phyloP scores from a whole-genome alignment of 2,113 vertebrate species.

The Pao palembangensis region DNA sequence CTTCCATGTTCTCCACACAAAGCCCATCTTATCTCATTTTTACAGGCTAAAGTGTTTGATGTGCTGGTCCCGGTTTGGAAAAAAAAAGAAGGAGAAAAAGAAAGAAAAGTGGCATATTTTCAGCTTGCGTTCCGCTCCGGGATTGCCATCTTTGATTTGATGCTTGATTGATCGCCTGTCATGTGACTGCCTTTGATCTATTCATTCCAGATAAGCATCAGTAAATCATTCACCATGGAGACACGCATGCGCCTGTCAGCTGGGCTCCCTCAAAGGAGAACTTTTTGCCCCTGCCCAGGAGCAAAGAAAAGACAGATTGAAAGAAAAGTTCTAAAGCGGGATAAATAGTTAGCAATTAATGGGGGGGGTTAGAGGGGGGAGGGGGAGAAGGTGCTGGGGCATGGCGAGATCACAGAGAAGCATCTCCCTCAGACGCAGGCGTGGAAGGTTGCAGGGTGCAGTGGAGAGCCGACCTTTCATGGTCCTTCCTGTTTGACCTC shows the following conservation, averaged over 20 bases:
- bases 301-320: constrained; percentile 66
- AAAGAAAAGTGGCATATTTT: constrained; percentile 52
- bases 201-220: constrained; percentile 81
- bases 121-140: constrained; percentile 63
- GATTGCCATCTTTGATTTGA: constrained; percentile 80
- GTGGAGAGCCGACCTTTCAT: constrained; percentile 17
- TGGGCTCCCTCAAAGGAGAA: constrained; percentile 61
- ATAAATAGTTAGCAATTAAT: constrained; percentile 71
- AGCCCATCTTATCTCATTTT: constrained; percentile 43
- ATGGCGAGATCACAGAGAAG: constrained; percentile 66
- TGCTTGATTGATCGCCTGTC: constrained; percentile 83
- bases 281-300: constrained; percentile 61
- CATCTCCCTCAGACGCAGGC: constrained; percentile 18
- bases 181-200: constrained; percentile 79
- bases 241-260: constrained; percentile 72
- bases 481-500: constrained; percentile 34
- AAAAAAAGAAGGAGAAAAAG: constrained; percentile 4
- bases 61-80: constrained; percentile 15
- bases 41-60: constrained; percentile 40
- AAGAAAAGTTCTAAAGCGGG: constrained; percentile 69
- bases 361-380: constrained; percentile 11
- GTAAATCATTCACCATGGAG: constrained; percentile 76
- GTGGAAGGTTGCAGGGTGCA: constrained; percentile 21
- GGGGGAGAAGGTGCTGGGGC: constrained; percentile 47
- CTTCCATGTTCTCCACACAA: constrained; percentile 52